These are phyloP conservation scores for Agrilus cyanescens DNA, from an alignment of 2,888 invertebrate species.

Conservation along the genomic window DNA sequence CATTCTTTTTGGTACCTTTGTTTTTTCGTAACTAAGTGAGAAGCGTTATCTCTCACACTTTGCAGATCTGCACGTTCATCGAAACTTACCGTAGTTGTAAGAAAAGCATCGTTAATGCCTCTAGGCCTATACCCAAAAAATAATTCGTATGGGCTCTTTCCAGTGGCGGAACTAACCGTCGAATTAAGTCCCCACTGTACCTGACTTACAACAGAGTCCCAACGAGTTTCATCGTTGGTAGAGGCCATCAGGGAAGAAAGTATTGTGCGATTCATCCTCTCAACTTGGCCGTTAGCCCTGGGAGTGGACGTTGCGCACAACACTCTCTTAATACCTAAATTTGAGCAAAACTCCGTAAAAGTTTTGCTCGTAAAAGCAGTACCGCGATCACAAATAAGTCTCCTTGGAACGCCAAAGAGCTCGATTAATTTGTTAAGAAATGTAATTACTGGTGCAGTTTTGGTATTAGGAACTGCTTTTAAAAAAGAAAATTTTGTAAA, in stretches of 20 bases:
- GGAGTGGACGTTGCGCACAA: slow-evolving; percentile 19
- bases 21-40: too few relatives aligned
- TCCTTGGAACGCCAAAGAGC: slow-evolving; percentile 15
- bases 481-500: slow-evolving; percentile 29
- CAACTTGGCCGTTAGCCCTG: slow-evolving; percentile 11
- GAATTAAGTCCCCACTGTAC: slow-evolving; percentile 4
- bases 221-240: not conserved
- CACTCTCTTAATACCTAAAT: slow-evolving; percentile 15
- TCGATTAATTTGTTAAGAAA: slow-evolving; percentile 14
- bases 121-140: slow-evolving; percentile 18
- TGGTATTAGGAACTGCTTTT: slow-evolving; percentile 21
- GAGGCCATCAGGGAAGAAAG: not conserved
- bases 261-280: not conserved
- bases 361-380: too few relatives aligned
- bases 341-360: slow-evolving; percentile 22
- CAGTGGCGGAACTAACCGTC: slow-evolving; percentile 5
- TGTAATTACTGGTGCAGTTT: slow-evolving; percentile 3
- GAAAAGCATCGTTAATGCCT: too few relatives aligned
- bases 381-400: slow-evolving; percentile 11
- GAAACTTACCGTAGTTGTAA: too few relatives aligned
- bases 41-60: too few relatives aligned
- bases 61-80: not conserved
- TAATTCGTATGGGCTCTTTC: slow-evolving; percentile 4
- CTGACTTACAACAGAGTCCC: not conserved
- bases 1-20: too few relatives aligned